Percentiles rank a stretch among this genome's conserved stretches.
Conservation (phyloP, 1,140 invertebrate species). For the Drosophila miranda region DNA sequence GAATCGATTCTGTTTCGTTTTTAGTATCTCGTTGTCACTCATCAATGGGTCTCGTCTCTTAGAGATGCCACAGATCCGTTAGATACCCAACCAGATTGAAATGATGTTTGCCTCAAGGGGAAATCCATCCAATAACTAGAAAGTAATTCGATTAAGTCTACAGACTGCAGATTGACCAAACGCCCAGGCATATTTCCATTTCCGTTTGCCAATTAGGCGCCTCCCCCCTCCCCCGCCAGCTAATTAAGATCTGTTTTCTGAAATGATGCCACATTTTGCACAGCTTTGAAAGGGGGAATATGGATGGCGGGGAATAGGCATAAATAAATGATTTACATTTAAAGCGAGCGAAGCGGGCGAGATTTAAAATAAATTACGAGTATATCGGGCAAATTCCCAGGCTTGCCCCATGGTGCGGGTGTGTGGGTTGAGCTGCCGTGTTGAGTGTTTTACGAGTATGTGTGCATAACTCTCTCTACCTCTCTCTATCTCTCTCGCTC, state of each 20-base stretch:
- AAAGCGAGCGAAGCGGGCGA: slow-evolving; percentile 64
- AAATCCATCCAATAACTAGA: too few species aligned
- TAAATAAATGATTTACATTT: slow-evolving; percentile 72
- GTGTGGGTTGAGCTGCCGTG: slow-evolving; percentile 42
- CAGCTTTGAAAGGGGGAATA: slow-evolving; percentile 16
- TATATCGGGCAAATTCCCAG: slow-evolving; percentile 72
- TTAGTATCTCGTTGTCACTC: too few species aligned
- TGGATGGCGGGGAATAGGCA: slow-evolving; percentile 6
- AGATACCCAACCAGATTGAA: too few species aligned
- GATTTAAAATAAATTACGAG: slow-evolving; percentile 78
- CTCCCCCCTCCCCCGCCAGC: slow-evolving; percentile 45
- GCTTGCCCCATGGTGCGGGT: slow-evolving; percentile 24
- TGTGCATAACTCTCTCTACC: slow-evolving; percentile 3
- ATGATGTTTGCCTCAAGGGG: neutral
- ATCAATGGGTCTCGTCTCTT: too few species aligned
- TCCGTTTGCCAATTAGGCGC: slow-evolving; percentile 29
- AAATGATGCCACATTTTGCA: slow-evolving; percentile 44
- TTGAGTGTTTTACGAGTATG: slow-evolving; percentile 50
- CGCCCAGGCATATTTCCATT: slow-evolving; percentile 16
- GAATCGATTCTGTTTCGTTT: too few species aligned
- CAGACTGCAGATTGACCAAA: neutral
- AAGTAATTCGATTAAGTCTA: too few species aligned
- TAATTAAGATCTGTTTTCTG: slow-evolving; percentile 62
- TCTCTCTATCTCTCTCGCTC: neutral
- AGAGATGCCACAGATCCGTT: too few species aligned